Evolutionary conservation across 2,888 invertebrate genomes (phyloP).

Genomic region (Ceraclea dissimilis): DNA sequence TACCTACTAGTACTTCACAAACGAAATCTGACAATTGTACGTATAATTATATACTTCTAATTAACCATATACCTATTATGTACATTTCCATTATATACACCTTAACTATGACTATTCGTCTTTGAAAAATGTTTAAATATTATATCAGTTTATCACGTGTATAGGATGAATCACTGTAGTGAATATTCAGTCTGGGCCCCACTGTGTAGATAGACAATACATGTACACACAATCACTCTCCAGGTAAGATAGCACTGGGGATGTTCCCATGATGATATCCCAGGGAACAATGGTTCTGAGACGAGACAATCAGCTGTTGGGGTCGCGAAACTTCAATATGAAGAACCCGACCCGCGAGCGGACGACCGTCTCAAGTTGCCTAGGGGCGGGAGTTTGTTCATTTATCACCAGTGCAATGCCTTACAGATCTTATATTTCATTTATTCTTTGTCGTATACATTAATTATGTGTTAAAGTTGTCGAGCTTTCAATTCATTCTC

Average conservation of each 20-base stretch:
- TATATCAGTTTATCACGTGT: conserved; percentile 18
- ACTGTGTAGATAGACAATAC: conserved; percentile 12
- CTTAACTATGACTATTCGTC: conserved; percentile 26
- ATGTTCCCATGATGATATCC: conserved; percentile 2
- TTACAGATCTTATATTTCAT: neutral
- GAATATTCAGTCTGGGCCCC: conserved; percentile 22
- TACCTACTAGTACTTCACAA: conserved; percentile 23
- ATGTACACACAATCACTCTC: conserved; percentile 13
- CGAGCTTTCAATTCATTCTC: neutral
- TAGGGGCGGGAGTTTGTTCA: neutral
- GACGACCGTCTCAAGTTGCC: conserved; percentile 1
- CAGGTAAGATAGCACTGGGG: conserved; percentile 3
- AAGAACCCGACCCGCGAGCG: neutral
- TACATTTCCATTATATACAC: conserved; percentile 25
- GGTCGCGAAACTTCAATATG: conserved; percentile 9
- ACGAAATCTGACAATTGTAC: conserved; percentile 26
- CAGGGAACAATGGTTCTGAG: neutral
- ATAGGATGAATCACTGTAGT: conserved; percentile 11
- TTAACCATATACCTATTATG: conserved; percentile 19
- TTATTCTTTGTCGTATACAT: neutral
- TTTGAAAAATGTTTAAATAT: conserved; percentile 23
- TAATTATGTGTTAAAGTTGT: neutral
- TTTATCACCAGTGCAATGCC: neutral
- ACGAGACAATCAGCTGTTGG: neutral
- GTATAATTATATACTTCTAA: conserved; percentile 4